phyloP scores from a whole-genome alignment of 2,888 invertebrate species.

The Teleogryllus oceanicus region DNA sequence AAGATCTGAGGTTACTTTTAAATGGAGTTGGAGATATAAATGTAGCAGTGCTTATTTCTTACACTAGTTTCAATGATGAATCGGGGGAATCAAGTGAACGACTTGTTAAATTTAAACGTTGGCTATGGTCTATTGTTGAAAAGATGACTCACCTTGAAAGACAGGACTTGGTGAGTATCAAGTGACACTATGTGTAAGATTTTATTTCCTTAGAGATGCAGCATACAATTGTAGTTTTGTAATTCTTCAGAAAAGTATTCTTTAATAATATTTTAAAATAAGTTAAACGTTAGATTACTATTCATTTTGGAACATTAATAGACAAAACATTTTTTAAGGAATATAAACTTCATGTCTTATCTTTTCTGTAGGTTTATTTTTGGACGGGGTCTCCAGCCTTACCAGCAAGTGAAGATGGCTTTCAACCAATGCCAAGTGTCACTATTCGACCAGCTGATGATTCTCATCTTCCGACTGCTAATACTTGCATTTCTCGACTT shows the following conservation, averaged over 20 bases:
- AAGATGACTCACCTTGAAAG: constrained; percentile 94
- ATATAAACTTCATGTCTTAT: no score
- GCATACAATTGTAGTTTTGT: no score
- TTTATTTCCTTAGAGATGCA: background rate
- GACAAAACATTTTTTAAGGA: no score
- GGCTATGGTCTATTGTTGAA: constrained; percentile 99
- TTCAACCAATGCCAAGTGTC: constrained; percentile 97
- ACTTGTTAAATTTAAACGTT: constrained; percentile 88
- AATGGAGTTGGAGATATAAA: constrained; percentile 98
- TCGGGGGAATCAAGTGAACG: constrained; percentile 86
- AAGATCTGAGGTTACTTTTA: constrained; percentile 88
- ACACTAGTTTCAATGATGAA: constrained; percentile 97
- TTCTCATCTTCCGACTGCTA: constrained; percentile 96
- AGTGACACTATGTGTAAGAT: background rate
- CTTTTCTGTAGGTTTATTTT: constrained; percentile 78
- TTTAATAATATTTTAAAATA: no score
- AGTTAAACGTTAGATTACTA: no score
- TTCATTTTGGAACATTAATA: no score
- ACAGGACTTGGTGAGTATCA: constrained; percentile 83
- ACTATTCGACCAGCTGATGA: constrained; percentile 97
- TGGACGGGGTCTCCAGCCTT: constrained; percentile 99
- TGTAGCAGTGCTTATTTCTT: constrained; percentile 90
- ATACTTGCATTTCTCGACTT: constrained; percentile 97
- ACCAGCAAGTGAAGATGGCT: constrained; percentile 98
- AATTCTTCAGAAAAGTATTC: no score